Percentiles rank a stretch among this genome's conserved stretches.
phyloP scores from a whole-genome alignment of 2,113 vertebrate genomes.

The Alethe diademata region DNA sequence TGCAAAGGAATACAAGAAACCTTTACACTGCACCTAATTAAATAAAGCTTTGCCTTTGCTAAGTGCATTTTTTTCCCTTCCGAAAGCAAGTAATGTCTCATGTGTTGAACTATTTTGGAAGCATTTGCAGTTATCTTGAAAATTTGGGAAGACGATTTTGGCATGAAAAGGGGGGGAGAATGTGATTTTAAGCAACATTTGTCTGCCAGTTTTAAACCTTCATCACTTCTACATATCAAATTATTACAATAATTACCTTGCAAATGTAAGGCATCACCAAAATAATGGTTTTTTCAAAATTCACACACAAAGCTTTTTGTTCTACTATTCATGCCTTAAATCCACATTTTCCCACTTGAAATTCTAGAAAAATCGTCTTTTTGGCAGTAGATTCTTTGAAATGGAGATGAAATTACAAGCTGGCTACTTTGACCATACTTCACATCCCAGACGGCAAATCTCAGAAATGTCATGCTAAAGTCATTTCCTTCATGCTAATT shows the following conservation, averaged over 20 bases:
- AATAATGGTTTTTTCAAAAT: background rate
- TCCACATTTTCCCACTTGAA: background rate
- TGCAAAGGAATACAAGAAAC: conserved; percentile 72
- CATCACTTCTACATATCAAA: background rate
- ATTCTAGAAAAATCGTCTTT: background rate
- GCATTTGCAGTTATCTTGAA: background rate
- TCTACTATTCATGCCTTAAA: background rate
- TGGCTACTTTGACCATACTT: background rate
- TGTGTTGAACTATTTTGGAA: background rate
- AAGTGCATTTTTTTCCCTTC: background rate
- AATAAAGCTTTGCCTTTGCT: conserved; percentile 68
- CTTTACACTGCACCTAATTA: conserved; percentile 74
- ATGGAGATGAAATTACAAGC: background rate
- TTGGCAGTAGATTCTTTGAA: background rate
- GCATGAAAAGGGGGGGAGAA: background rate
- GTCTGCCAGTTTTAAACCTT: background rate
- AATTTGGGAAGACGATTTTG: background rate
- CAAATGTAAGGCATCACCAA: background rate
- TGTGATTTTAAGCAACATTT: background rate
- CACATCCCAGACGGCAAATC: background rate
- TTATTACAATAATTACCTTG: background rate
- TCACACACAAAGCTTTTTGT: background rate
- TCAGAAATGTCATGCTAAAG: background rate
- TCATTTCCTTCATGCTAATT: conserved; percentile 1
- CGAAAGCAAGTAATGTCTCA: conserved; percentile 20